Conservation (phyloP, 2,888 invertebrate genomes). For the Pemphredon lugubris region DNA sequence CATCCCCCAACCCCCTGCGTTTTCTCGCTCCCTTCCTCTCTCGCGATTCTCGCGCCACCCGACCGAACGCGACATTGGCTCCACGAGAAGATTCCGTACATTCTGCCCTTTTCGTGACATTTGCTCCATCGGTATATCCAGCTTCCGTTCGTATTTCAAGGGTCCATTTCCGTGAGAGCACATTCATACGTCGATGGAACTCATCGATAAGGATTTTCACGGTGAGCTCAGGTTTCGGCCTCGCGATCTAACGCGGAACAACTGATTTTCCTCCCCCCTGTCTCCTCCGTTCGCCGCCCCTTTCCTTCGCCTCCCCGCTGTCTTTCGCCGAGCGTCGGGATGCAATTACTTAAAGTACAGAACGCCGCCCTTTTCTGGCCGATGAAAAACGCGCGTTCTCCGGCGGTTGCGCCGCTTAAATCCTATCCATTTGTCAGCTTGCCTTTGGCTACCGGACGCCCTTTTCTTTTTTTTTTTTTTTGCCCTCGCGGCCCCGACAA, state of each 20-base stretch:
- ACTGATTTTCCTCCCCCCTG: slow-evolving; percentile 2
- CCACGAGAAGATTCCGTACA: too few relatives aligned
- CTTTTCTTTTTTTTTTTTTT: slow-evolving; percentile 20
- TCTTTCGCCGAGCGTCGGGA: slow-evolving; percentile 46
- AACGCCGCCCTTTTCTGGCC: slow-evolving; percentile 53
- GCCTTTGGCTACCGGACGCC: slow-evolving; percentile 51
- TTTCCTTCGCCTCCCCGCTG: background rate
- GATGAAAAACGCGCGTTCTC: slow-evolving; percentile 71
- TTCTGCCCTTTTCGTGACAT: background rate
- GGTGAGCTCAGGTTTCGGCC: background rate
- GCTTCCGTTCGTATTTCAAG: background rate
- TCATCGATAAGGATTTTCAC: slow-evolving; percentile 44
- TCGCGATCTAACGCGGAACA: background rate
- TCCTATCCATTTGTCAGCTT: slow-evolving; percentile 69
- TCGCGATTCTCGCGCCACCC: too few relatives aligned
- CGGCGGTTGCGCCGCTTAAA: slow-evolving; percentile 67
- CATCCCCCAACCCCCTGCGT: too few relatives aligned
- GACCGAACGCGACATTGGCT: background rate
- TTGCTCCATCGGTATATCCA: background rate
- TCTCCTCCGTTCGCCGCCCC: background rate
- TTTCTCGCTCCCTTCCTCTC: too few relatives aligned
- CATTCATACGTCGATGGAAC: slow-evolving; percentile 11
- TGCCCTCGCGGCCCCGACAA: slow-evolving; percentile 41
- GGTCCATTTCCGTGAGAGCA: background rate
- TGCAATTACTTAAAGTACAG: slow-evolving; percentile 73